phyloP scores from a whole-genome alignment of 2,113 vertebrate species.

The Halcyon senegalensis region DNA sequence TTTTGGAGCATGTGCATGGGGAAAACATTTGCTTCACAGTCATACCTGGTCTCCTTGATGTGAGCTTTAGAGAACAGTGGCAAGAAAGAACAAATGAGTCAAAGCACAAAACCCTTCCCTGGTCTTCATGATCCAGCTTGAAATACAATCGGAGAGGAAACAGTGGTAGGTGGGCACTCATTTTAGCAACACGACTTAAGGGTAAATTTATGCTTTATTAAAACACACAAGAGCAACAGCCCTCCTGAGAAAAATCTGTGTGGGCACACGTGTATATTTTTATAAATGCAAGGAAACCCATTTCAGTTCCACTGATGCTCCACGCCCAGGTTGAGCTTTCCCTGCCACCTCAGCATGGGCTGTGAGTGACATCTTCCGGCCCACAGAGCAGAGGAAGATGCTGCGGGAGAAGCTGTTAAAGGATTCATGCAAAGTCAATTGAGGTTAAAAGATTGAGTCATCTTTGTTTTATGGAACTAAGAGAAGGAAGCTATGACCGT shows the following conservation, averaged over 20 bases:
- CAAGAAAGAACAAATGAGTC: not conserved
- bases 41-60: not conserved
- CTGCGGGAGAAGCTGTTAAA: not conserved
- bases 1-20: fast-evolving
- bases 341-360: not conserved
- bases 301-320: not conserved
- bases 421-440: not conserved
- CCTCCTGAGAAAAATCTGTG: not conserved
- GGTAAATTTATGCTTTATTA: not conserved
- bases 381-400: not conserved
- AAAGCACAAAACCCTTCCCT: not conserved
- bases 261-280: not conserved
- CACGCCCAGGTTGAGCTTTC: not conserved
- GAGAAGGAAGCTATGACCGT: not conserved
- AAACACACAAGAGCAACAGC: not conserved
- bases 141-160: not conserved
- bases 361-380: not conserved
- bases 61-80: not conserved
- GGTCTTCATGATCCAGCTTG: not conserved
- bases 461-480: not conserved
- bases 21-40: not conserved
- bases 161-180: not conserved
- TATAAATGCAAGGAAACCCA: not conserved
- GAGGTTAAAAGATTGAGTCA: not conserved
- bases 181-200: not conserved